Evolutionary conservation across 1,140 invertebrate species (phyloP).

Genomic region (Halyomorpha halys): DNA sequence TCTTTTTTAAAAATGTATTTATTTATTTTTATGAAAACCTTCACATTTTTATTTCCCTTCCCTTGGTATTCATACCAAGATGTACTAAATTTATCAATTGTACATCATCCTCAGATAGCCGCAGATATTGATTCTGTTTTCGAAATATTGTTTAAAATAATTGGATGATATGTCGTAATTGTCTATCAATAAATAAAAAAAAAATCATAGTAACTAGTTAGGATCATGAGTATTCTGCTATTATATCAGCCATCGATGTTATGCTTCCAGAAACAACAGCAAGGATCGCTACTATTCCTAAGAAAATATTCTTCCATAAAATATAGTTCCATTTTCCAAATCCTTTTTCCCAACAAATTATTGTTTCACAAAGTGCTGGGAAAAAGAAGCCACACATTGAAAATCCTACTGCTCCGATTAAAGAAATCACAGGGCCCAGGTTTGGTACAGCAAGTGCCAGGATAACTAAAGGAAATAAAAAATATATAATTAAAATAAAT

Average conservation of each 20-base stretch:
- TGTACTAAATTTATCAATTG: too few species aligned
- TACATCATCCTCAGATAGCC: too few species aligned
- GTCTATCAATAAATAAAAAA: too few species aligned
- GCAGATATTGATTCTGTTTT: too few species aligned
- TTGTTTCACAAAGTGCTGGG: constrained; percentile 49
- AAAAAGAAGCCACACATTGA: constrained; percentile 51
- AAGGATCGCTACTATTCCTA: constrained; percentile 44
- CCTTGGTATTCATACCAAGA: too few species aligned
- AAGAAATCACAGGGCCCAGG: constrained; percentile 51
- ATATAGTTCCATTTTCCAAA: constrained; percentile 24
- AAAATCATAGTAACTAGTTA: too few species aligned
- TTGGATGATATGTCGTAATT: too few species aligned
- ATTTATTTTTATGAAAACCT: too few species aligned
- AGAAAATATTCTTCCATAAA: constrained; percentile 26
- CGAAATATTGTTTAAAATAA: too few species aligned
- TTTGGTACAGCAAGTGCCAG: constrained; percentile 48
- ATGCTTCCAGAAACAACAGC: constrained; percentile 53
- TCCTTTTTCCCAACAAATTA: constrained; percentile 24
- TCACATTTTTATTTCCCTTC: too few species aligned
- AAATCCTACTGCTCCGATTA: constrained; percentile 51
- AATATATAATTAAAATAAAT: neutral
- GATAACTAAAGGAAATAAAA: constrained; percentile 35
- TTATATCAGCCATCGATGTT: constrained; percentile 47
- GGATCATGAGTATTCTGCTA: constrained; percentile 32
- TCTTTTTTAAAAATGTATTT: too few species aligned